These are phyloP conservation scores for Gracilinanus agilis DNA, from an alignment of 2,113 vertebrate species.

Conservation along the genomic window DNA sequence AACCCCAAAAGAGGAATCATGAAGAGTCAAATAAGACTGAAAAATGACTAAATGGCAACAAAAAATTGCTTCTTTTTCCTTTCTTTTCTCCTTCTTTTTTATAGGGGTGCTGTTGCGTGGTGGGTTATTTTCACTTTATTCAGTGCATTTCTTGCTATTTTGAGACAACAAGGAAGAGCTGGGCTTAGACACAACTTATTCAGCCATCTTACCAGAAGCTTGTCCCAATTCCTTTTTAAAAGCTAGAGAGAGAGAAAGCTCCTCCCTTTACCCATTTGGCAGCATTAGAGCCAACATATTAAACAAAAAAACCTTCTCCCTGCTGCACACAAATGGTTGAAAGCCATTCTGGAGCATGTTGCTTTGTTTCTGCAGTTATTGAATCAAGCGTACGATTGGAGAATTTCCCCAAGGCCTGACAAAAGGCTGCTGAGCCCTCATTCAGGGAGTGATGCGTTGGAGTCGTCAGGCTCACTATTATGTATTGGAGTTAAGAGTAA, in stretches of 20 bases:
- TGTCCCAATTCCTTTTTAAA: background rate
- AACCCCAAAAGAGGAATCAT: no score
- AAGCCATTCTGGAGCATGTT: constrained; percentile 20
- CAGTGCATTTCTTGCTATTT: background rate
- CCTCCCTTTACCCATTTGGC: background rate
- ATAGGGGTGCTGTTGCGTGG: background rate
- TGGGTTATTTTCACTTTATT: background rate
- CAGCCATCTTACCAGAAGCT: background rate
- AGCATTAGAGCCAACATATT: background rate
- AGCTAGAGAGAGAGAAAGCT: background rate
- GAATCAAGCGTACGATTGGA: background rate
- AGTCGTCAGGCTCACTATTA: constrained; percentile 28
- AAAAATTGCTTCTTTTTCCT: no score
- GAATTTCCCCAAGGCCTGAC: constrained; percentile 29
- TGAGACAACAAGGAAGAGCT: background rate
- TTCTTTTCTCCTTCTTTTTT: background rate
- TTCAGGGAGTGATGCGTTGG: constrained; percentile 10
- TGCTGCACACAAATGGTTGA: background rate
- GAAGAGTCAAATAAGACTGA: no score
- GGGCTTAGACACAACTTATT: background rate
- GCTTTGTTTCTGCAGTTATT: constrained; percentile 8
- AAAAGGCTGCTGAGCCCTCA: background rate
- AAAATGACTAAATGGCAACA: no score
- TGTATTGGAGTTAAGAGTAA: constrained; percentile 16
- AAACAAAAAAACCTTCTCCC: background rate